Percentiles rank a stretch among this genome's conserved stretches.
These are phyloP conservation scores for Vicugna pacos DNA, from an alignment of 2,113 vertebrate genomes.

Conservation along the genomic window DNA sequence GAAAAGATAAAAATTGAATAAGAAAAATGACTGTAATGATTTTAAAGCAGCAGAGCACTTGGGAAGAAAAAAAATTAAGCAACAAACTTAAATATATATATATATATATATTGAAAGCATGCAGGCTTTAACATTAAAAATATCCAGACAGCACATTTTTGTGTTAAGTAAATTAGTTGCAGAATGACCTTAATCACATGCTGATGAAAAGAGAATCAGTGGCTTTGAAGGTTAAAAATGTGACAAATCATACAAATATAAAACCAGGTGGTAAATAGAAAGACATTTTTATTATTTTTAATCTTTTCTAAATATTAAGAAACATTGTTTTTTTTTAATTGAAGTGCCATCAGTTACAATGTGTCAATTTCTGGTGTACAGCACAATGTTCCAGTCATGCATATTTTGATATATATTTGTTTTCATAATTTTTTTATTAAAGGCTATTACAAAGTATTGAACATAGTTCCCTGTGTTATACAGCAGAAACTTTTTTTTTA, in stretches of 20 bases:
- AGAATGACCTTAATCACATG: not conserved
- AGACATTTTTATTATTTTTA: not conserved
- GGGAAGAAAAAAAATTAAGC: not conserved
- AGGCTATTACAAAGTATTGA: too few relatives aligned
- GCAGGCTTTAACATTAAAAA: not conserved
- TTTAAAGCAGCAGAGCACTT: not conserved
- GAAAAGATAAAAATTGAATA: slow-evolving; percentile 21
- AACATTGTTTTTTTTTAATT: not conserved
- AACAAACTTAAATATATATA: not conserved
- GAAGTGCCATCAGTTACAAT: too few relatives aligned
- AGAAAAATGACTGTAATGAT: not conserved
- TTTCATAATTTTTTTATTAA: too few relatives aligned
- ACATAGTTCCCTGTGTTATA: too few relatives aligned
- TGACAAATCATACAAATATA: not conserved
- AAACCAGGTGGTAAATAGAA: not conserved
- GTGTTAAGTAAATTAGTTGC: not conserved
- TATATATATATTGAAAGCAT: not conserved
- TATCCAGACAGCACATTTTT: not conserved
- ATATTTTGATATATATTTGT: too few relatives aligned
- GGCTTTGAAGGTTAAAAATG: slow-evolving; percentile 26
- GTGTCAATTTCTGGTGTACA: too few relatives aligned
- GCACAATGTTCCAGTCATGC: too few relatives aligned
- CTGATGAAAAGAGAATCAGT: not conserved
- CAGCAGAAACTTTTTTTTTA: too few relatives aligned
- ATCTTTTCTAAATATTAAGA: not conserved